Evolutionary conservation across 2,888 invertebrate genomes (phyloP).

Genomic region (Lasioglossum pauxillum): DNA sequence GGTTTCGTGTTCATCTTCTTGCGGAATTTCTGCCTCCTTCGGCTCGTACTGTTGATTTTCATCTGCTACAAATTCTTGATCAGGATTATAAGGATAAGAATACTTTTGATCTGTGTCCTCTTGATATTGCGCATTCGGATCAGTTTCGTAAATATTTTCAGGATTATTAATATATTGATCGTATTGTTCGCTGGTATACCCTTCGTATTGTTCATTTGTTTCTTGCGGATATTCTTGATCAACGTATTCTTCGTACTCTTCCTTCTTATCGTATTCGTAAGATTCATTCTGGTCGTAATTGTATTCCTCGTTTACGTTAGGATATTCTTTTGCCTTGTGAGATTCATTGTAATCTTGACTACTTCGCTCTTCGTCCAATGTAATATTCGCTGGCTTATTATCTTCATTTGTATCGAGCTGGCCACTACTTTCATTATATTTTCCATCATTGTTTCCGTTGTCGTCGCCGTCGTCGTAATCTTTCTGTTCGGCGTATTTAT

Average conservation of each 20-base stretch:
- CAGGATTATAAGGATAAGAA: constrained; percentile 40
- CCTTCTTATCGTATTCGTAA: constrained; percentile 30
- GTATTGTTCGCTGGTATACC: constrained; percentile 40
- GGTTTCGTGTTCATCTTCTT: constrained; percentile 45
- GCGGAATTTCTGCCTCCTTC: constrained; percentile 38
- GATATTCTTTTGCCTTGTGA: constrained; percentile 21
- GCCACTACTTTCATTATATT: background rate
- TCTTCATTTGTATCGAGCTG: constrained; percentile 8
- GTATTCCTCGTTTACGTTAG: constrained; percentile 16
- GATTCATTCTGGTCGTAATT: constrained; percentile 47
- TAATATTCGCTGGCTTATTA: constrained; percentile 19
- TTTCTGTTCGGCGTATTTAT: constrained; percentile 12
- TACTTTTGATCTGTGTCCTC: constrained; percentile 58
- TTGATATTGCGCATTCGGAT: constrained; percentile 57
- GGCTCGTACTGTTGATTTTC: constrained; percentile 60
- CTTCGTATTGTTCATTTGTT: constrained; percentile 37
- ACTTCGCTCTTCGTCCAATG: constrained; percentile 10
- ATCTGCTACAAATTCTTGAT: constrained; percentile 53
- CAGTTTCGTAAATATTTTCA: constrained; percentile 41
- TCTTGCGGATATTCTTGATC: constrained; percentile 42
- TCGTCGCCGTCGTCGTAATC: background rate
- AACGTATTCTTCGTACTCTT: constrained; percentile 35
- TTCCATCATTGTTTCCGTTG: constrained; percentile 2
- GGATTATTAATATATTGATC: constrained; percentile 39
- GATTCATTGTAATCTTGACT: constrained; percentile 54